These are phyloP conservation scores for Tachycineta bicolor DNA, from an alignment of 2,113 vertebrate genomes.

Conservation along the genomic window DNA sequence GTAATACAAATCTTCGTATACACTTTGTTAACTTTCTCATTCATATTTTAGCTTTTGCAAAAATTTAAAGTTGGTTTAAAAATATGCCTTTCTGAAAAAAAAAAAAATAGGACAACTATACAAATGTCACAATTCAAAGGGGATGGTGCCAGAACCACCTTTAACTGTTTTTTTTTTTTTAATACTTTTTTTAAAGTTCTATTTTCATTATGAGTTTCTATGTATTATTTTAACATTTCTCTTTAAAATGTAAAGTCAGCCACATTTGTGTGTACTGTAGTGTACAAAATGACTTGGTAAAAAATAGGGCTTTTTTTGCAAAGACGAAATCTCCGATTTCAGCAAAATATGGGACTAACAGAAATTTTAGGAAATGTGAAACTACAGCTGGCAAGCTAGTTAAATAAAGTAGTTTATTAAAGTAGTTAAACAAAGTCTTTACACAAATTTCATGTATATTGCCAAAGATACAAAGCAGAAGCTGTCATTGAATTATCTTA, in stretches of 20 bases:
- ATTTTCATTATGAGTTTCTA: neutral
- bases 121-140: neutral
- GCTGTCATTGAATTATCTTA: neutral
- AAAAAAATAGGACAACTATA: neutral
- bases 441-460: neutral
- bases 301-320: neutral
- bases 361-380: neutral
- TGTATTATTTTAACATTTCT: neutral
- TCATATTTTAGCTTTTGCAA: neutral
- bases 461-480: neutral
- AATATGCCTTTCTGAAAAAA: neutral
- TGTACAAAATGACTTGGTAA: neutral
- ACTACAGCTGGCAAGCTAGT: neutral
- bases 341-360: neutral
- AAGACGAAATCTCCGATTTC: neutral
- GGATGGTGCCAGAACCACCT: neutral
- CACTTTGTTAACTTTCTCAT: neutral
- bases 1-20: neutral
- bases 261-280: neutral
- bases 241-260: neutral
- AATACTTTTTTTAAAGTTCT: neutral
- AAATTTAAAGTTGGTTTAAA: neutral
- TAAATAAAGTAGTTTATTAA: too few relatives aligned
- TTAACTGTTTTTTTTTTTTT: neutral
- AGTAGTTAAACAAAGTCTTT: neutral